A percentile compares a stretch with the other conserved stretches of the same genome.
Evolutionary conservation across 2,797 vertebrate genomes (phyloP).

Genomic region (Discoglossus pictus): DNA sequence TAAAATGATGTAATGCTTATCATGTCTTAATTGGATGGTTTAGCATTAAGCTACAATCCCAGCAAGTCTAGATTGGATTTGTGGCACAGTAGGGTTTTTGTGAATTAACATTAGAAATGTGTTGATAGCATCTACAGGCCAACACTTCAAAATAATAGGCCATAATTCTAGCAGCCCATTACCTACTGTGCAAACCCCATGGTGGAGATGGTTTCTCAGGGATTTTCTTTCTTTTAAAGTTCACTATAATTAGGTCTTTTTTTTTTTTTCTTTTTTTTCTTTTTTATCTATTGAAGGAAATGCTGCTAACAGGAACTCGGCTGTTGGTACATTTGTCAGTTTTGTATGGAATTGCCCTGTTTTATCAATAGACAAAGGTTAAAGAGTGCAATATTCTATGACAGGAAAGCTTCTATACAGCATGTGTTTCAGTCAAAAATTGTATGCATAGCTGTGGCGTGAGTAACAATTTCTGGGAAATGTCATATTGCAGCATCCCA

Average conservation of each 20-base stretch:
- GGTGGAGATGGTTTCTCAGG: conserved; percentile 33
- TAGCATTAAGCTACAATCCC: conserved; percentile 30
- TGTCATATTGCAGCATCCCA: conserved; percentile 85
- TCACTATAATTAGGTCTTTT: conserved; percentile 47
- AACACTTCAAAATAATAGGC: conserved; percentile 44
- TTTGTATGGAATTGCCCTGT: conserved; percentile 55
- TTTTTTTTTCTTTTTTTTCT: conserved; percentile 56
- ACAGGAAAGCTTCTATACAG: conserved; percentile 58
- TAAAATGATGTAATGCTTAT: conserved; percentile 8
- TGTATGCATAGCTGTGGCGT: conserved; percentile 59
- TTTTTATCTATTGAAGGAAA: conserved; percentile 48
- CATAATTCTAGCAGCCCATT: conserved; percentile 41
- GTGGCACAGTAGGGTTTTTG: neutral
- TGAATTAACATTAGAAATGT: conserved; percentile 24
- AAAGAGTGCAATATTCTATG: conserved; percentile 55
- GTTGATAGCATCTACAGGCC: conserved; percentile 45
- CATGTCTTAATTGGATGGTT: conserved; percentile 19
- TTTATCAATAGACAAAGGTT: conserved; percentile 53
- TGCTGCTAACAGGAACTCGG: conserved; percentile 49
- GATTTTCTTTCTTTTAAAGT: conserved; percentile 42
- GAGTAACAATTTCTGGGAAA: conserved; percentile 64
- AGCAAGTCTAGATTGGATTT: conserved; percentile 21
- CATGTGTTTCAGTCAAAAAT: conserved; percentile 68
- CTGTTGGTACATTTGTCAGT: conserved; percentile 39
- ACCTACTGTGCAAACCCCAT: conserved; percentile 3